Conservation (phyloP, 2,113 vertebrate genomes). For the Maccullochella peelii region DNA sequence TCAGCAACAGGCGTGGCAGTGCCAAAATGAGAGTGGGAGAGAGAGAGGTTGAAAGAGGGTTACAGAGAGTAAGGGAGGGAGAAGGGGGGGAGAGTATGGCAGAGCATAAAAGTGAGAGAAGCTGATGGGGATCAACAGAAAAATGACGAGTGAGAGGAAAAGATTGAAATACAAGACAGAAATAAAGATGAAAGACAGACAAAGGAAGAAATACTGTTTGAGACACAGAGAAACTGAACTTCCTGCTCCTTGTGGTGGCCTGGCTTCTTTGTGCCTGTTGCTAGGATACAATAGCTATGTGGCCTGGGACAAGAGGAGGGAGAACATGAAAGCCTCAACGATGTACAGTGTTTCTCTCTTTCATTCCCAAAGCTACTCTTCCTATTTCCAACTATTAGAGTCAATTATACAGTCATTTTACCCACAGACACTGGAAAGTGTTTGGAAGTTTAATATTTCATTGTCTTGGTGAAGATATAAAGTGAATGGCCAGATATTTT, state of each 20-base stretch:
- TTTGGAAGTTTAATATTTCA: neutral
- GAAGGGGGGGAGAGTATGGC: neutral
- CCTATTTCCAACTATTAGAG: slow-evolving; percentile 19
- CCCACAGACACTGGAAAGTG: neutral
- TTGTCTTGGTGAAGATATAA: neutral
- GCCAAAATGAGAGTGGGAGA: slow-evolving; percentile 60
- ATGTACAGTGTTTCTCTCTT: slow-evolving; percentile 52
- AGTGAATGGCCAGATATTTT: slow-evolving; percentile 4
- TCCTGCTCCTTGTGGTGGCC: slow-evolving; percentile 60
- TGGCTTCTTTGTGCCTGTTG: slow-evolving; percentile 79
- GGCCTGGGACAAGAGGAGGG: slow-evolving; percentile 55
- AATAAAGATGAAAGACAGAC: neutral
- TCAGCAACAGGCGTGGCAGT: slow-evolving; percentile 80
- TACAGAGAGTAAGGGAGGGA: slow-evolving; percentile 17
- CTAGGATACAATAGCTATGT: slow-evolving; percentile 75
- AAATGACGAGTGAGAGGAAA: neutral
- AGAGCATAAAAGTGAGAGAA: neutral
- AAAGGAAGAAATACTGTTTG: neutral
- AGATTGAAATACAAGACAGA: neutral
- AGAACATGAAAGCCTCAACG: slow-evolving; percentile 43
- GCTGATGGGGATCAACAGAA: neutral
- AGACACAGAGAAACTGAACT: slow-evolving; percentile 32
- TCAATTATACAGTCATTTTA: slow-evolving; percentile 16
- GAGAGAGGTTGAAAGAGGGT: slow-evolving; percentile 30
- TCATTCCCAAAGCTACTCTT: slow-evolving; percentile 12